Conservation (phyloP, 2,113 vertebrate genomes). For the Monopterus albus region DNA sequence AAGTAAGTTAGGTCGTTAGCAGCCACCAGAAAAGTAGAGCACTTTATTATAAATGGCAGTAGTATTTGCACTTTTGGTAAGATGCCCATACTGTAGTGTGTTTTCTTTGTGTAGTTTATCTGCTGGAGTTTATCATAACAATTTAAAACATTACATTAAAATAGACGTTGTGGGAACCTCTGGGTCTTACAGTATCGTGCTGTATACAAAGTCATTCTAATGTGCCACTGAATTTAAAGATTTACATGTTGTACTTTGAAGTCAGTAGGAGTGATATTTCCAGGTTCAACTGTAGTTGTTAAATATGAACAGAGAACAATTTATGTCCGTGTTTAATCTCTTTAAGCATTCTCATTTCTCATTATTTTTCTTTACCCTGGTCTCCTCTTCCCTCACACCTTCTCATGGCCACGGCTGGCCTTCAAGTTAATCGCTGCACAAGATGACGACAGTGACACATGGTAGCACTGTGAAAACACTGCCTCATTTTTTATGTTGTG, state of each 20-base stretch:
- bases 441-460: constrained; percentile 25
- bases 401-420: not conserved
- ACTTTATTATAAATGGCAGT: no score
- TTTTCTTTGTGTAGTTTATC: no score
- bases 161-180: constrained; percentile 7
- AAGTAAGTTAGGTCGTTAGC: no score
- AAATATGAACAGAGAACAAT: not conserved
- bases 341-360: no score
- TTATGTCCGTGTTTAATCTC: not conserved
- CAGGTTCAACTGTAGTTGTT: not conserved
- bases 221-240: not conserved
- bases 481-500: constrained; percentile 21
- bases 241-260: not conserved
- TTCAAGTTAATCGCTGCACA: constrained; percentile 19
- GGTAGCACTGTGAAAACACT: not conserved
- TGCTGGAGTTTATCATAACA: no score
- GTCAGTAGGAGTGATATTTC: not conserved
- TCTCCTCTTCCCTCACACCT: not conserved
- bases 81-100: no score
- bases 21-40: no score
- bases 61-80: no score
- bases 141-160: no score
- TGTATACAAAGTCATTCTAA: constrained; percentile 1
- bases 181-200: constrained; percentile 10
- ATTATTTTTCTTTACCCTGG: not conserved